Base-by-base conservation (phyloP, 2,797 vertebrate genomes). In the Gobionotothen gibberifrons region DNA sequence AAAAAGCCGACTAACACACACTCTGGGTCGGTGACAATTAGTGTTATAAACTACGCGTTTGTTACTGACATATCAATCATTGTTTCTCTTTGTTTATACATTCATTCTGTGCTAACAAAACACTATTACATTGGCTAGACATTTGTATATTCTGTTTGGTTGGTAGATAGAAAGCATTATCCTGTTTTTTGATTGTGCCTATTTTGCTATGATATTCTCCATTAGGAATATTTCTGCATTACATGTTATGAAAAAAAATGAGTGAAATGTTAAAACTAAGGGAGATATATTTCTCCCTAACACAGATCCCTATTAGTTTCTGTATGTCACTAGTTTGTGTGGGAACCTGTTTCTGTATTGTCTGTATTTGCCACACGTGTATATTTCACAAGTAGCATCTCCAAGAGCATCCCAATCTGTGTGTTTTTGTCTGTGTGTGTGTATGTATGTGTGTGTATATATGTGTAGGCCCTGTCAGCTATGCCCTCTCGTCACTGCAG, bases 401-500 rank as follows among this genome's bases (percentile, higher is more conserved):
- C 79, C 63, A 65, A 86, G 78, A 79, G 69, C 60, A 55, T 83
- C 64, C 69, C 70, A 71, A 61, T 82, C 49, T 76, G 59, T 84
- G 51, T 78, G 44, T 78, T 60, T 79, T 59, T 69, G 19, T 77
- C 19, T 70, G 32, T 68, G 54, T 67, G 56, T 26, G 22, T 72
- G 29, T 70, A 51, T 69, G 55, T 74, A 51, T 59, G 49, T 57
- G 66, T 80, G 59, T 52, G 69, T 58, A 72, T 46, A 69, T 78
- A 82, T 71, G 69, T 69, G 74, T 53, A 58, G 82, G 86, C 84
- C 90, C 91, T 92, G 92, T 93, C 91, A 93, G 88, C 89, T 90
- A 86, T 89, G 91, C 86, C 93, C 86, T 91, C 91, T 92, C 87
- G 86, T 93, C 93, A 92, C 88, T 82, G 85, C 83, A 80, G 83